Conservation (phyloP, 2,797 vertebrate genomes). For the Pantherophis alleghaniensis region DNA sequence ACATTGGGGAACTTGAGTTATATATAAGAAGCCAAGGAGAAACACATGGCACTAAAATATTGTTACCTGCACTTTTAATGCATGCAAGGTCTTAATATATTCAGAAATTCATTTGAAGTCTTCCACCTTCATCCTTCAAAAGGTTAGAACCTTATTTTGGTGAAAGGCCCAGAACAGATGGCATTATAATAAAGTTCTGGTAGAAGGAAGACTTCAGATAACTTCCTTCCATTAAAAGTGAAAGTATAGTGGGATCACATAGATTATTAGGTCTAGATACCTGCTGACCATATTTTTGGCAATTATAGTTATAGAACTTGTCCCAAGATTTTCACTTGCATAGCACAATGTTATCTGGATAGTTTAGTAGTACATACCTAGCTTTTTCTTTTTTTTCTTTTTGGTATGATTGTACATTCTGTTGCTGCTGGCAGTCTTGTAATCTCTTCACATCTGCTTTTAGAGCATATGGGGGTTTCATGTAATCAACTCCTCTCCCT, state of each 20-base stretch:
- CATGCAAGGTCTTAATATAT: background rate
- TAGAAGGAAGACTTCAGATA: background rate
- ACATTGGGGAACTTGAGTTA: background rate
- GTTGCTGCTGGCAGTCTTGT: background rate
- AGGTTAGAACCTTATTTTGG: background rate
- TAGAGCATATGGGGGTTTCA: background rate
- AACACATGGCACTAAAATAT: background rate
- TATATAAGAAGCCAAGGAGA: background rate
- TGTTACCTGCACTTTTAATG: background rate
- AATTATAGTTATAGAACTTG: no score
- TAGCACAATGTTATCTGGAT: background rate
- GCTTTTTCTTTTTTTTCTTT: background rate
- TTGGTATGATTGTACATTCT: background rate
- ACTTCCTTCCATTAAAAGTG: background rate
- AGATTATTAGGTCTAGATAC: background rate
- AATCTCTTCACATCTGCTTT: background rate
- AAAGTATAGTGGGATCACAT: background rate
- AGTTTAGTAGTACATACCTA: background rate
- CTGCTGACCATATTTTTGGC: background rate
- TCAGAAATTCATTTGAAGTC: background rate
- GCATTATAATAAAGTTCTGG: background rate
- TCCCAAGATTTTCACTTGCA: background rate
- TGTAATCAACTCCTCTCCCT: background rate
- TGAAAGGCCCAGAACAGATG: background rate
- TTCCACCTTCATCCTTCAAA: background rate